Conservation (phyloP, 2,888 invertebrate species). For the Ecdyonurus torrentis region DNA sequence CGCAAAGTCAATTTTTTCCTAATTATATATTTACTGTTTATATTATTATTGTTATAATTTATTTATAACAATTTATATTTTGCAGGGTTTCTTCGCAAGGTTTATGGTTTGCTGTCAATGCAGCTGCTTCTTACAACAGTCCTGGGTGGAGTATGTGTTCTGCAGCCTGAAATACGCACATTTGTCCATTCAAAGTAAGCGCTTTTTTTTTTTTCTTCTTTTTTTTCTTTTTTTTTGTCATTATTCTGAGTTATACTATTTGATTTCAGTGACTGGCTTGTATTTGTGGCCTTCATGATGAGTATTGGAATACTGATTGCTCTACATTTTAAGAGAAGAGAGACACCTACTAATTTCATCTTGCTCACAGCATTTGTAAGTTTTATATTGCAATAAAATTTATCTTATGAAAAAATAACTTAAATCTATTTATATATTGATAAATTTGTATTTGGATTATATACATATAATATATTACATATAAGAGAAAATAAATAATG, state of each 20-base stretch:
- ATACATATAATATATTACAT: too few relatives aligned
- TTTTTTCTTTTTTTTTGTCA: not conserved
- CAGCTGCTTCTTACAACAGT: constrained; percentile 57
- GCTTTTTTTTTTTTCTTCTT: constrained; percentile 5
- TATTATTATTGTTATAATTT: too few relatives aligned
- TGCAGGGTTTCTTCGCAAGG: constrained; percentile 61
- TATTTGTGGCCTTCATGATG: constrained; percentile 40
- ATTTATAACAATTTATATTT: too few relatives aligned
- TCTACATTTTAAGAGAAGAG: constrained; percentile 52
- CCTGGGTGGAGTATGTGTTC: constrained; percentile 42
- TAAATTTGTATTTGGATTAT: too few relatives aligned
- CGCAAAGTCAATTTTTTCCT: too few relatives aligned
- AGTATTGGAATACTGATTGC: constrained; percentile 50
- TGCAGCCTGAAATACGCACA: constrained; percentile 39
- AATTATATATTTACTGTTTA: too few relatives aligned
- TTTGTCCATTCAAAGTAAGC: constrained; percentile 50
- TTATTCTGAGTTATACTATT: too few relatives aligned
- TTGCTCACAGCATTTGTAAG: constrained; percentile 65
- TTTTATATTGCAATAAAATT: constrained; percentile 17
- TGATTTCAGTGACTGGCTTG: constrained; percentile 47
- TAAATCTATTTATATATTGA: too few relatives aligned
- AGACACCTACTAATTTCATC: constrained; percentile 65
- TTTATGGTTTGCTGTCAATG: constrained; percentile 61
- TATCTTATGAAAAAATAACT: not conserved
- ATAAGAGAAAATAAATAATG: too few relatives aligned